phyloP scores from a whole-genome alignment of 2,888 invertebrate species.

The Leptopilina drosophilae region DNA sequence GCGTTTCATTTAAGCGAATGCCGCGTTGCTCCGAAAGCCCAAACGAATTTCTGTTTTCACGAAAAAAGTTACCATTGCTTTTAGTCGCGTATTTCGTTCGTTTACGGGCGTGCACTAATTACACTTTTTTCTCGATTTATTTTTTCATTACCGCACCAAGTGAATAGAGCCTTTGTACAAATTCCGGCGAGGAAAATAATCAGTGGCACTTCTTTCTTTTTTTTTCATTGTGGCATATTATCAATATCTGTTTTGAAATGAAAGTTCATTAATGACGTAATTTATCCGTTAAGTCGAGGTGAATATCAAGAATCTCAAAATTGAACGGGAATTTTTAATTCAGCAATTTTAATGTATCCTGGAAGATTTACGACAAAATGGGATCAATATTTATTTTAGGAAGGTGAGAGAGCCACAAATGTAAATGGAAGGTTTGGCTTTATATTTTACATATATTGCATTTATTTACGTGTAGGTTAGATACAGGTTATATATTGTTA shows the following conservation, averaged over 20 bases:
- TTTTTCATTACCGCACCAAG: conserved; percentile 10
- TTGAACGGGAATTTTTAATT: background rate
- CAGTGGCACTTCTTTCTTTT: background rate
- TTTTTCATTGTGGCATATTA: background rate
- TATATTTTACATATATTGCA: conserved; percentile 50
- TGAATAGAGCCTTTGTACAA: background rate
- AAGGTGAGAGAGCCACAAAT: conserved; percentile 42
- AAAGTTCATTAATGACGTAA: background rate
- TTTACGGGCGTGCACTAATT: conserved; percentile 32
- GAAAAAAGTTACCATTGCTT: conserved; percentile 16
- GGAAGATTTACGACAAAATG: too few species aligned
- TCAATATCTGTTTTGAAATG: background rate
- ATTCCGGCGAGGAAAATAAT: background rate
- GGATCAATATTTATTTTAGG: too few species aligned
- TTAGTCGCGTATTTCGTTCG: conserved; percentile 25
- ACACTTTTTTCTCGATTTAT: conserved; percentile 33
- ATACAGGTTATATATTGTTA: conserved; percentile 24
- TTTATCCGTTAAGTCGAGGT: background rate
- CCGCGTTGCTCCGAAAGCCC: conserved; percentile 14
- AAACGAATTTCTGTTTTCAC: conserved; percentile 35
- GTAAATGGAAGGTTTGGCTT: conserved; percentile 57
- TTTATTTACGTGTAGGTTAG: conserved; percentile 32
- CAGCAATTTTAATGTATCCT: too few species aligned
- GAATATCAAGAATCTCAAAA: too few species aligned
- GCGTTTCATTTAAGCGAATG: conserved; percentile 36